Evolutionary conservation across 2,113 vertebrate species (phyloP).

Genomic region (Struthidea cinerea): DNA sequence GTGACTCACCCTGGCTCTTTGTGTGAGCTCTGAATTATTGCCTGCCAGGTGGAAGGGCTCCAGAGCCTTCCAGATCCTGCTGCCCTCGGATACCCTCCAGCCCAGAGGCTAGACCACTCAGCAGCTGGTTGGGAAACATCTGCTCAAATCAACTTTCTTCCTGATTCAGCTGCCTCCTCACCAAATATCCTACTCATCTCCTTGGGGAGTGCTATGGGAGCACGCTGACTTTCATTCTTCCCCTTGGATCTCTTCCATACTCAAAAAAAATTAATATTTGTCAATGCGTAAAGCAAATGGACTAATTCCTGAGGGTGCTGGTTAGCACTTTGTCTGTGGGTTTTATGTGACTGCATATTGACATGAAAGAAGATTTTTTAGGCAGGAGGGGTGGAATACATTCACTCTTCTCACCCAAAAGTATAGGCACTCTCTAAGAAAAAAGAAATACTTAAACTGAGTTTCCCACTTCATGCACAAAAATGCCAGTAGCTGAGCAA

Average conservation of each 20-base stretch:
- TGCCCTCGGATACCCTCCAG: slow-evolving; percentile 49
- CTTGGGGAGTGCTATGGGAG: not conserved
- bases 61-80: not conserved
- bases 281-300: not conserved
- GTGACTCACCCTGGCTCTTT: slow-evolving; percentile 49
- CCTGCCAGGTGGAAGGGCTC: slow-evolving; percentile 37
- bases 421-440: not conserved
- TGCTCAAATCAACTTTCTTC: slow-evolving; percentile 35
- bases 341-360: not conserved
- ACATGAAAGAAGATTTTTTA: not conserved
- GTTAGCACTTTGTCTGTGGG: not conserved
- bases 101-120: slow-evolving; percentile 33
- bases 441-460: not conserved
- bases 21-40: slow-evolving; percentile 23
- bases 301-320: not conserved
- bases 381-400: not conserved
- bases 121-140: slow-evolving; percentile 48
- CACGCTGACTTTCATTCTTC: not conserved
- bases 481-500: not conserved
- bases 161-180: slow-evolving; percentile 52
- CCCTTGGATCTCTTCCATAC: not conserved
- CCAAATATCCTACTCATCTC: not conserved
- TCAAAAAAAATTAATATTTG: not conserved
- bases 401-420: not conserved
- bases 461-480: not conserved